Percentiles rank a stretch among this genome's conserved stretches.
Evolutionary conservation across 2,797 vertebrate genomes (phyloP).

Genomic region (Ptychobarbus kaznakovi): DNA sequence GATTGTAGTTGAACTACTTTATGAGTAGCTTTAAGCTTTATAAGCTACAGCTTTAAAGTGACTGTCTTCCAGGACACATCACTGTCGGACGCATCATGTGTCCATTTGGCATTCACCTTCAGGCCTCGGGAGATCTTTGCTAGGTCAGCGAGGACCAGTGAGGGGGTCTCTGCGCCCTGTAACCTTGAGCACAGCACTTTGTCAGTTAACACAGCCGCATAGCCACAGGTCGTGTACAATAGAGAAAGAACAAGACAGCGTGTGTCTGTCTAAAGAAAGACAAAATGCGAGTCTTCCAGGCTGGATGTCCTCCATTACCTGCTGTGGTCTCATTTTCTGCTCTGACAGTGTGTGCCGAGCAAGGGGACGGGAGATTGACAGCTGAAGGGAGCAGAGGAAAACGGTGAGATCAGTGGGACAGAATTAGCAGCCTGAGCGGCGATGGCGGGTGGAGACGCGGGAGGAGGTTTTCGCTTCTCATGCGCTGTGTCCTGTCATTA

Average conservation of each 20-base stretch:
- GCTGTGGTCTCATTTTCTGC: conserved; percentile 62
- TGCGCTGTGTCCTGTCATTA: conserved; percentile 56
- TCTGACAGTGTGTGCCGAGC: conserved; percentile 49
- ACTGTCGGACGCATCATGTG: conserved; percentile 2
- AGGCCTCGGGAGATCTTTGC: not conserved
- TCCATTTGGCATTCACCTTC: conserved; percentile 38
- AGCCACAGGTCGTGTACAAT: conserved; percentile 13
- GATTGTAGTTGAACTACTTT: not conserved
- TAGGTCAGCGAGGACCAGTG: conserved; percentile 10
- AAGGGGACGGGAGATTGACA: conserved; percentile 35
- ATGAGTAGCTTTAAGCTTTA: not conserved
- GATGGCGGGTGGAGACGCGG: conserved; percentile 41
- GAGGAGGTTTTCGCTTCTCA: conserved; percentile 45
- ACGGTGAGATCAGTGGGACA: conserved; percentile 21
- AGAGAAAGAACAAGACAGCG: conserved; percentile 24
- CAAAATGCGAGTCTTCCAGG: conserved; percentile 27
- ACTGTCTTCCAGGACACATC: not conserved
- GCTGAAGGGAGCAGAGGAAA: conserved; percentile 42
- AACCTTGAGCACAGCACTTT: conserved; percentile 33
- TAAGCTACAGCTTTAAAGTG: not conserved
- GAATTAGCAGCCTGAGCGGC: conserved; percentile 38
- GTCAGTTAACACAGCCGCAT: conserved; percentile 13
- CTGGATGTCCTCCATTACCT: conserved; percentile 57
- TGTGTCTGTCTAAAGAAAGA: conserved; percentile 39
- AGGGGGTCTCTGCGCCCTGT: conserved; percentile 2